Percentiles rank a stretch among this genome's conserved stretches.
These are phyloP conservation scores for Tenualosa thibaudeaui DNA, from an alignment of 2,797 vertebrate species.

Conservation along the genomic window DNA sequence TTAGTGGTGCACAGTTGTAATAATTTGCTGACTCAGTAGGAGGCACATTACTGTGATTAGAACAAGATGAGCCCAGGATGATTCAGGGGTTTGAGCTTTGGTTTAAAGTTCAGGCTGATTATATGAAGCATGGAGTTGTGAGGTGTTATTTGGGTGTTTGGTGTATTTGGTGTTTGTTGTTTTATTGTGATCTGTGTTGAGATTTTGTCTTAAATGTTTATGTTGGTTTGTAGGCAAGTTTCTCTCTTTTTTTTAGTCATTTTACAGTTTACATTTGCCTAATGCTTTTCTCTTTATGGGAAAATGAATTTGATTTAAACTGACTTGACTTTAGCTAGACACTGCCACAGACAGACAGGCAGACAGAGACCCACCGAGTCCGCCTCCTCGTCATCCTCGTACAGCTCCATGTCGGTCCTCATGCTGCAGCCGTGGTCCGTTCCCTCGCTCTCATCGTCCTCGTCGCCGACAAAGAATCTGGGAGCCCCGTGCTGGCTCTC, in stretches of 20 bases:
- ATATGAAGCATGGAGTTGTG: background rate
- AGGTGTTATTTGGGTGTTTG: background rate
- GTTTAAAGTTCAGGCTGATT: too few species aligned
- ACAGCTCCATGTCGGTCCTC: slow-evolving; percentile 92
- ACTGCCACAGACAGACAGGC: background rate
- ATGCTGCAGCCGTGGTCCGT: slow-evolving; percentile 73
- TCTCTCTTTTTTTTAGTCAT: too few species aligned
- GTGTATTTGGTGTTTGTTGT: background rate
- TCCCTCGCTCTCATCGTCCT: slow-evolving; percentile 93
- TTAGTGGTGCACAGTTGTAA: background rate
- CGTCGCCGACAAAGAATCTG: slow-evolving; percentile 97
- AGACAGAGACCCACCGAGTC: slow-evolving; percentile 72
- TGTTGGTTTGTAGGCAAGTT: too few species aligned
- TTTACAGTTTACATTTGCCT: too few species aligned
- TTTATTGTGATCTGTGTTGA: too few species aligned
- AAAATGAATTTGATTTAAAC: too few species aligned
- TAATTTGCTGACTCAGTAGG: background rate
- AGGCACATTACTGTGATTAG: background rate
- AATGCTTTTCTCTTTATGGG: too few species aligned
- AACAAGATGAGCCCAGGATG: background rate
- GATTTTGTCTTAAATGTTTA: too few species aligned
- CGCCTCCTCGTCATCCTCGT: slow-evolving; percentile 87
- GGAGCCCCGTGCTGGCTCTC: slow-evolving; percentile 86
- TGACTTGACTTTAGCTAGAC: too few species aligned
- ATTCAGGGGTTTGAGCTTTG: background rate